These are phyloP conservation scores for Delphinus delphis DNA, from an alignment of 2,113 vertebrate genomes.

Conservation along the genomic window DNA sequence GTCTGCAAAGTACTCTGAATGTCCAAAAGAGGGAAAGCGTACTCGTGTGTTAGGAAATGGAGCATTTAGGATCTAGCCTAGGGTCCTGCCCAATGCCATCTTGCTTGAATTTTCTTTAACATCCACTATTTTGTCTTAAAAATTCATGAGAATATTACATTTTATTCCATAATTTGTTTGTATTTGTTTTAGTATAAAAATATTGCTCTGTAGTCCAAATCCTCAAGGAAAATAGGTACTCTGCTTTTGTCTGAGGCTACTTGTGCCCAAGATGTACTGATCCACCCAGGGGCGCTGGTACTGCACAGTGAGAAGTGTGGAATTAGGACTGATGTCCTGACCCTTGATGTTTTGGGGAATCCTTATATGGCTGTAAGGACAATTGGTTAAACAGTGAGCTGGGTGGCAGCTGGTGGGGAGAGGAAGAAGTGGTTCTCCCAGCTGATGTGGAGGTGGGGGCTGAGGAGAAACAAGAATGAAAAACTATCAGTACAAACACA, in stretches of 20 bases:
- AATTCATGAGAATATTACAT: background rate
- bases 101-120: background rate
- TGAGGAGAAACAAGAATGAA: background rate
- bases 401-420: background rate
- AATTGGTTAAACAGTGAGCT: background rate
- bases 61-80: background rate
- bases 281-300: fast-evolving
- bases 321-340: background rate
- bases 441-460: background rate
- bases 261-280: too few species aligned
- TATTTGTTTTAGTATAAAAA: background rate
- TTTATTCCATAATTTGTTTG: background rate
- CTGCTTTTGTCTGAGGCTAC: background rate
- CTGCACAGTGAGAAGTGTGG: fast-evolving
- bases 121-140: background rate
- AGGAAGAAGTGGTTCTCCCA: background rate
- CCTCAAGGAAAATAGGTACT: background rate
- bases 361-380: background rate
- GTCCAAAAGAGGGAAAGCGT: too few species aligned
- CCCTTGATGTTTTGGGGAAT: background rate
- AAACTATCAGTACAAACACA: background rate
- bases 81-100: background rate
- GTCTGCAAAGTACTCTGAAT: background rate
- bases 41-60: background rate
- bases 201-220: background rate